Evolutionary conservation across 2,797 vertebrate species (phyloP).

Genomic region (Capromys pilorides): DNA sequence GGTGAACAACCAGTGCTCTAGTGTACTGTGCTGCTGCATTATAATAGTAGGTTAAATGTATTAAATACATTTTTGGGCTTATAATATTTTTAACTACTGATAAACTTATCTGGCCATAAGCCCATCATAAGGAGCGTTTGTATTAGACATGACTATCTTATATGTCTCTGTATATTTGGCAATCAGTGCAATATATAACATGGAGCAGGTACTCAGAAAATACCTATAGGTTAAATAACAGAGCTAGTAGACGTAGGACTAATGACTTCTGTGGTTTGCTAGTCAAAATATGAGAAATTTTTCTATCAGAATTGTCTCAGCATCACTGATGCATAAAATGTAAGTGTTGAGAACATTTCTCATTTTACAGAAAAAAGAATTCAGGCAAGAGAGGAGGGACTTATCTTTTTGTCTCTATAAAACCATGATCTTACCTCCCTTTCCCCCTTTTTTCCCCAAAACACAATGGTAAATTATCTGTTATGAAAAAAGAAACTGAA

Average conservation of each 20-base stretch:
- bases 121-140: not conserved
- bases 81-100: not conserved
- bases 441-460: not conserved
- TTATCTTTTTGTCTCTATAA: conserved; percentile 39
- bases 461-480: conserved; percentile 21
- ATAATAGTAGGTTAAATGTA: not conserved
- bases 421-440: not conserved
- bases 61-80: not conserved
- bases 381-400: not conserved
- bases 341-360: conserved; percentile 21
- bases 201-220: conserved; percentile 47
- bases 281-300: conserved; percentile 46
- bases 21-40: not conserved
- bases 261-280: conserved; percentile 8
- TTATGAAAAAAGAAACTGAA: conserved; percentile 47
- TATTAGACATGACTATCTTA: conserved; percentile 4
- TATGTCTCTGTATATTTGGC: conserved; percentile 26
- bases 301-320: conserved; percentile 26
- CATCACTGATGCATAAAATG: conserved; percentile 50
- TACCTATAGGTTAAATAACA: conserved; percentile 53
- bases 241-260: not conserved
- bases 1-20: not conserved
- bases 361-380: conserved; percentile 57
- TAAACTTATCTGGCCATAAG: not conserved
- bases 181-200: not conserved